These are phyloP conservation scores for Siderastrea radians DNA, from an alignment of 92 coral and sea anemone genomes.

Conservation along the genomic window DNA sequence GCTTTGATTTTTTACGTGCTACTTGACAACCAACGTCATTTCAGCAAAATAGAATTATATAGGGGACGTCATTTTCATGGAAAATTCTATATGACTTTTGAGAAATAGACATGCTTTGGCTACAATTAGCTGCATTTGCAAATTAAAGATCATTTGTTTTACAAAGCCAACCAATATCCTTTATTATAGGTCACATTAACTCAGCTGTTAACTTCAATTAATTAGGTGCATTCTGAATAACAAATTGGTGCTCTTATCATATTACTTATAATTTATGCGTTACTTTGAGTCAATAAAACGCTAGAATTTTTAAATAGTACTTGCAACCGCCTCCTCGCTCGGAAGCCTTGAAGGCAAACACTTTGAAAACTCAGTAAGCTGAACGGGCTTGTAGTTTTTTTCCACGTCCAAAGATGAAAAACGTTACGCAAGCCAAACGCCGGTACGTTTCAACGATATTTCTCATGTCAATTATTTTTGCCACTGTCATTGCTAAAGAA, in stretches of 20 bases:
- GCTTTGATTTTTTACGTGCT: too few species aligned
- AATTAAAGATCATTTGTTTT: conserved; percentile 9
- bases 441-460: not conserved
- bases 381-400: too few species aligned
- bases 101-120: not conserved
- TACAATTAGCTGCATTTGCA: conserved; percentile 3
- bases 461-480: conserved; percentile 9
- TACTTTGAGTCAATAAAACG: conserved; percentile 36
- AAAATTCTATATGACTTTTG: not conserved
- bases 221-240: conserved; percentile 16
- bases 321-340: conserved; percentile 6
- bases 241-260: not conserved
- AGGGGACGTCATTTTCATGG: not conserved
- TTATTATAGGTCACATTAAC: not conserved
- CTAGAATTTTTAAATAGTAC: not conserved
- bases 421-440: not conserved
- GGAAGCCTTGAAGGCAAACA: not conserved
- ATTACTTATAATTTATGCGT: conserved; percentile 33
- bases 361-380: not conserved
- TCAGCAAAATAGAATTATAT: not conserved
- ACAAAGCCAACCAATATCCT: not conserved
- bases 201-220: conserved; percentile 19
- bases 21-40: not conserved
- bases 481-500: not conserved
- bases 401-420: conserved; percentile 10